These are phyloP conservation scores for Salminus brasiliensis DNA, from an alignment of 2,113 vertebrate genomes.

Conservation along the genomic window DNA sequence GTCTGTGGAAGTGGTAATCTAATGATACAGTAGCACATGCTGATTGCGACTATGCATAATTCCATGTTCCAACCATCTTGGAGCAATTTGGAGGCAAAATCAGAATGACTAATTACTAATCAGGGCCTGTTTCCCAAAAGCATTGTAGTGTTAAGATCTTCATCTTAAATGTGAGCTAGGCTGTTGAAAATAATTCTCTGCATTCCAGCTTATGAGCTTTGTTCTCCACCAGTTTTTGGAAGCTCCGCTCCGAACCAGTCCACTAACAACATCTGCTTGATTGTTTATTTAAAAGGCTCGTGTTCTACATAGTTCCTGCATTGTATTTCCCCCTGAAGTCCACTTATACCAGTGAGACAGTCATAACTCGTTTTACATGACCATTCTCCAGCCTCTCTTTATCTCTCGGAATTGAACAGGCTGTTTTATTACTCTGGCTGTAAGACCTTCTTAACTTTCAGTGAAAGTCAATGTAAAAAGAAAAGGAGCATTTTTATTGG, in stretches of 20 bases:
- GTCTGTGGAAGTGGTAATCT: constrained; percentile 26
- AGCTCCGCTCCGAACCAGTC: background rate
- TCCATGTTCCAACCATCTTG: constrained; percentile 42
- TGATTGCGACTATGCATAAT: constrained; percentile 37
- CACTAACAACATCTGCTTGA: background rate
- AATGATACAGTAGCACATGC: constrained; percentile 38
- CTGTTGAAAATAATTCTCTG: background rate
- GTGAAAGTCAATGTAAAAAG: no score
- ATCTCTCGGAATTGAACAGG: no score
- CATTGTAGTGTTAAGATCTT: background rate
- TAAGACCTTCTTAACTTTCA: no score
- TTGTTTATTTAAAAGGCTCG: background rate
- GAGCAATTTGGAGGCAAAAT: constrained; percentile 39
- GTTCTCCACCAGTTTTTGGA: background rate
- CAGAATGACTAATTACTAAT: constrained; percentile 44
- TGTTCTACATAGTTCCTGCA: background rate
- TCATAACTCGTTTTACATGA: no score
- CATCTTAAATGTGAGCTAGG: constrained; percentile 2
- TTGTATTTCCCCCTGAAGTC: background rate
- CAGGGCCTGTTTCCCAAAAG: constrained; percentile 37
- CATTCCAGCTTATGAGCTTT: background rate
- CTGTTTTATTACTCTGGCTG: no score
- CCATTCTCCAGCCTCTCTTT: no score
- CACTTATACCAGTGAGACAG: background rate
- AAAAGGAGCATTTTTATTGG: no score